Base-by-base conservation (phyloP, 2,888 invertebrate genomes). In the Agriopis aurantiaria region DNA sequence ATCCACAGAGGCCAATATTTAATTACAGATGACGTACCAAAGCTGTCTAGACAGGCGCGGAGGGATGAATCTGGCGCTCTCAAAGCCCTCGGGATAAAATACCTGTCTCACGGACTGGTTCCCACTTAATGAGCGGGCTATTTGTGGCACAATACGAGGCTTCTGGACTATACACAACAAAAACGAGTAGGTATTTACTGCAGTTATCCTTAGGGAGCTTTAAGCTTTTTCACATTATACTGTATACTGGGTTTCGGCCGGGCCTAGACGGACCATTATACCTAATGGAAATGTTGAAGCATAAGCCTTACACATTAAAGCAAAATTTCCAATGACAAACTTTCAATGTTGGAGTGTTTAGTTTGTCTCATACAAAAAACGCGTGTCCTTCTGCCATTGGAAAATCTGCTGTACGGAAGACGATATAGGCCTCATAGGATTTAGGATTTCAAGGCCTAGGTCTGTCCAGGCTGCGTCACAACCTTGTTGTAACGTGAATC, bases 61-160 rank as follows among this genome's bases (percentile, higher is more conserved):
- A 48, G 60, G 69, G 65, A 61, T 75, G 75, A 78, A 79, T 76
- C 77, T 77, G 74, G 69, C 63, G 68, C 55, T 45, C 55, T 71
- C 68, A 60, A 71, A 77, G 72, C 73, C 75, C 69, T 68, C 55
- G 73, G 75, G 75, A 78, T 74, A 76, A 73, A 77, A 65, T 68
- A 70, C 70, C 65, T 68, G 72, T 69, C 57, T 68, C 46, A 58
- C 14, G 51, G 75, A 84, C 86, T 81, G 77, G 84, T 84, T 82
- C 78, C 77, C 74, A 69, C 72, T 75, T 84, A 84, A 83, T 83
- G 82, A 82, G 78, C 68, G 73, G 66, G 81, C 82, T 85, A 85
- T 82, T 81, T 83, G 80, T 79, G 82, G 83, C 76, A 76, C 76
- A 80, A 78, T 75, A 77, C 76, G 78, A 61, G 53, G 48, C 62